phyloP scores from a whole-genome alignment of 1,140 invertebrate species.

The Formica selysi region DNA sequence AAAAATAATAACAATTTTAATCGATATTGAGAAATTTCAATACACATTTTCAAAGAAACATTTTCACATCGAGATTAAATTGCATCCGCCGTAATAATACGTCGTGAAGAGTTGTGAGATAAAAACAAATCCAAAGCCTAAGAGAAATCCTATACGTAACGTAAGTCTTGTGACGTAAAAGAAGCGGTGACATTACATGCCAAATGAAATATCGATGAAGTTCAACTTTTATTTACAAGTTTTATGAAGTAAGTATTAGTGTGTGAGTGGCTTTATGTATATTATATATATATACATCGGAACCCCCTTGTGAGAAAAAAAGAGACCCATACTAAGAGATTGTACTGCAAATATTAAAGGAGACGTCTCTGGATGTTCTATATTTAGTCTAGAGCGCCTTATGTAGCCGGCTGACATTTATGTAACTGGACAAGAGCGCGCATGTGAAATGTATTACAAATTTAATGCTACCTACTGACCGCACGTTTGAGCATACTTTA shows the following conservation, averaged over 20 bases:
- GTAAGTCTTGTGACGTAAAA: constrained; percentile 23
- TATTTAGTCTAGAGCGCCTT: not conserved
- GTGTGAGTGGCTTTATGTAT: not conserved
- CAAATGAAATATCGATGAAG: constrained; percentile 46
- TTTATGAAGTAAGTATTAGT: constrained; percentile 14
- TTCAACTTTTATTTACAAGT: constrained; percentile 56
- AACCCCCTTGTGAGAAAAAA: not conserved
- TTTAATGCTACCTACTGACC: constrained; percentile 40
- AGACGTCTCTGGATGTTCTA: not conserved
- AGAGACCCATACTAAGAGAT: not conserved
- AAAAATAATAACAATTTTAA: constrained; percentile 20
- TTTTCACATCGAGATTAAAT: constrained; percentile 51
- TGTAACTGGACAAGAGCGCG: not conserved
- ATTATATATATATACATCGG: not conserved
- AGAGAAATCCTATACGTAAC: constrained; percentile 35
- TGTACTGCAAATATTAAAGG: constrained; percentile 1
- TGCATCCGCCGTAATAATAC: constrained; percentile 22
- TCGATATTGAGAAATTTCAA: constrained; percentile 6
- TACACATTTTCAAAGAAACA: constrained; percentile 47
- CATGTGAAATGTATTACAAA: not conserved
- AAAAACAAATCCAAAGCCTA: constrained; percentile 50
- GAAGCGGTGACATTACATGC: constrained; percentile 57
- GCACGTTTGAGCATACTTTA: constrained; percentile 36
- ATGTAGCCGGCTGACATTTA: constrained; percentile 18
- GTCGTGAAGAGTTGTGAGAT: constrained; percentile 23